Base-by-base conservation (phyloP, 1,140 invertebrate genomes). In the Bombus superbus region DNA sequence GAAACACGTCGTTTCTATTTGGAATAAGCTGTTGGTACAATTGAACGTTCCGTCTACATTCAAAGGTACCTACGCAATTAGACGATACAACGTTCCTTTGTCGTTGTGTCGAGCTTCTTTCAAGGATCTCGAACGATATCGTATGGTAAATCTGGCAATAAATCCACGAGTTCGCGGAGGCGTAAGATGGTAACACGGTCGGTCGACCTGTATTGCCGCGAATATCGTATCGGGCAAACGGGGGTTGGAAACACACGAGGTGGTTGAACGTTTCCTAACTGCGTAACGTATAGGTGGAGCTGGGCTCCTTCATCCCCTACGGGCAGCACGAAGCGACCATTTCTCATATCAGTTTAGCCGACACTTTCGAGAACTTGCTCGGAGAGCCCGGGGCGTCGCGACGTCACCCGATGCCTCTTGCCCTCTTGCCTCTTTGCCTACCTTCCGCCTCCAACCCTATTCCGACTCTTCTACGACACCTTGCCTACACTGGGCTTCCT, bases 331-430 rank as follows among this genome's bases (percentile, higher is more conserved):
- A 91, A 94, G 90, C 90, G 92, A 85, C 94, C 94, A 93, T 95
- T 95, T 95, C 94, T 95, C 94, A 95, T 95, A 95, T 94, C 94
- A 95, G 94, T 95, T 94, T 93, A 92, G 93, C 91, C 92, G 94
- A 95, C 94, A 95, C 94, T 94, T 94, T 94, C 87, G 93, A 94
- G 93, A 95, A 95, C 90, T 95, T 94, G 91, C 86, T 86, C 88
- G 88, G 88, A 90, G 90, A 89, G 92, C 93, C 92, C 89, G 88
- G 88, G 91, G 92, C 91, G 88, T 93, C 92, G 91, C 90, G 89
- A 93, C 91, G 92, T 93, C 94, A 94, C 92, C 92, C 93, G 90
- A 93, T 92, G 90, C 92, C 91, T 93, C 91, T 86, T 82, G 83
- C 91, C 90, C 92, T 91, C 84, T 83, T 72, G 76, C 69, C 69